Conservation (phyloP, 2,797 vertebrate species). For the Sebastes itinus region DNA sequence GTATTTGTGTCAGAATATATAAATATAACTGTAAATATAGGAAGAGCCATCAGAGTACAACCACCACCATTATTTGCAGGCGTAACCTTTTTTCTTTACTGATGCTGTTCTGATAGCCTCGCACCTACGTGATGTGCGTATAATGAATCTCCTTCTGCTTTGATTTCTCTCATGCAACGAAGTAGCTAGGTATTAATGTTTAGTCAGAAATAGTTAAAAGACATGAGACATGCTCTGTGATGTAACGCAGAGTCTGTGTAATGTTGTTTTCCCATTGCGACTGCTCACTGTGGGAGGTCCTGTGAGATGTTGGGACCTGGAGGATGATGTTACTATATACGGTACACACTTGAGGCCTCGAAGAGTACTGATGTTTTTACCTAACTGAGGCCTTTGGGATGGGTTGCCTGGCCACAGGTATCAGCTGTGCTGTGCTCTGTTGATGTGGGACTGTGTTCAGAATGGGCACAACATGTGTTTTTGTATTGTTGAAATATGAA, state of each 20-base stretch:
- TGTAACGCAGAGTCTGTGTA: constrained; percentile 14
- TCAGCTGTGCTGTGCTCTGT: constrained; percentile 19
- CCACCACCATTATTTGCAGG: too few relatives aligned
- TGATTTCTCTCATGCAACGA: neutral
- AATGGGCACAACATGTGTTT: neutral
- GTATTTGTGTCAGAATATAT: too few relatives aligned
- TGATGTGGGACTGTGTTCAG: constrained; percentile 25
- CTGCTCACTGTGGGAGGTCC: constrained; percentile 46
- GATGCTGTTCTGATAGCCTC: too few relatives aligned
- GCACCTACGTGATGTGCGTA: too few relatives aligned
- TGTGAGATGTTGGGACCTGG: constrained; percentile 36
- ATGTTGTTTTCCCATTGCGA: constrained; percentile 36
- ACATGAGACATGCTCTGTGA: neutral
- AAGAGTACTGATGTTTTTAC: constrained; percentile 4
- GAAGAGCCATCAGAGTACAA: too few relatives aligned
- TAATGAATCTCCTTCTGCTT: too few relatives aligned
- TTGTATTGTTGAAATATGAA: neutral
- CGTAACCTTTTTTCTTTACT: too few relatives aligned
- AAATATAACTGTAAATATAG: too few relatives aligned
- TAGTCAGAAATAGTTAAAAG: neutral
- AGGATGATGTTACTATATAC: constrained; percentile 35
- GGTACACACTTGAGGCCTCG: constrained; percentile 1
- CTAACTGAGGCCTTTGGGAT: neutral
- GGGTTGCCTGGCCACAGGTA: constrained; percentile 41
- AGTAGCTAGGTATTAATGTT: neutral